phyloP scores from a whole-genome alignment of 1,140 invertebrate genomes.

The Berghia stephanieae region DNA sequence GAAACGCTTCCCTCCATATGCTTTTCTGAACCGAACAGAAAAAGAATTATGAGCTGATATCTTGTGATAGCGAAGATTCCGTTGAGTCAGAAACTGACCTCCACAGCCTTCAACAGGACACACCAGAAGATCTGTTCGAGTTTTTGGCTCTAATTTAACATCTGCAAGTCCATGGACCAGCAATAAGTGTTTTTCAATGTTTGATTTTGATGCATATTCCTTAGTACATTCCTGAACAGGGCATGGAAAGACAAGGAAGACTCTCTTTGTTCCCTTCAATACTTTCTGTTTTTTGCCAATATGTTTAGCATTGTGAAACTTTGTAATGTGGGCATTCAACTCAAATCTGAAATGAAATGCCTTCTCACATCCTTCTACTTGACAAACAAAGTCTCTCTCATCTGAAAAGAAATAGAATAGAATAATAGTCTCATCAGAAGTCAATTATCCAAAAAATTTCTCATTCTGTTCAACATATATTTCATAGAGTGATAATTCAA shows the following conservation, averaged over 20 bases:
- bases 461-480: too few species aligned
- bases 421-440: not conserved
- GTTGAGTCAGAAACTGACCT: constrained; percentile 6
- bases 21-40: too few species aligned
- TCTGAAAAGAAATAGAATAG: not conserved
- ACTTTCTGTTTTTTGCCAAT: too few species aligned
- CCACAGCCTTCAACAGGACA: constrained; percentile 25
- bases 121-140: not conserved
- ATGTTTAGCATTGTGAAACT: too few species aligned
- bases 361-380: constrained; percentile 13
- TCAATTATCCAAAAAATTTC: too few species aligned
- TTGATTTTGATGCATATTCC: too few species aligned
- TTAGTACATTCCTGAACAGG: too few species aligned
- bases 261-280: too few species aligned
- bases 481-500: too few species aligned
- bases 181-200: not conserved
- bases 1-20: not conserved
- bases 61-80: constrained; percentile 20
- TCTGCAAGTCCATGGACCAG: constrained; percentile 14
- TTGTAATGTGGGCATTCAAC: too few species aligned
- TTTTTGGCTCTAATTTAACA: not conserved
- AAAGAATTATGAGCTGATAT: constrained; percentile 15
- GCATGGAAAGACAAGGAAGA: too few species aligned
- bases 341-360: too few species aligned
- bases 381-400: not conserved